phyloP scores from a whole-genome alignment of 2,113 vertebrate species.

The Onychorhynchus coronatus region DNA sequence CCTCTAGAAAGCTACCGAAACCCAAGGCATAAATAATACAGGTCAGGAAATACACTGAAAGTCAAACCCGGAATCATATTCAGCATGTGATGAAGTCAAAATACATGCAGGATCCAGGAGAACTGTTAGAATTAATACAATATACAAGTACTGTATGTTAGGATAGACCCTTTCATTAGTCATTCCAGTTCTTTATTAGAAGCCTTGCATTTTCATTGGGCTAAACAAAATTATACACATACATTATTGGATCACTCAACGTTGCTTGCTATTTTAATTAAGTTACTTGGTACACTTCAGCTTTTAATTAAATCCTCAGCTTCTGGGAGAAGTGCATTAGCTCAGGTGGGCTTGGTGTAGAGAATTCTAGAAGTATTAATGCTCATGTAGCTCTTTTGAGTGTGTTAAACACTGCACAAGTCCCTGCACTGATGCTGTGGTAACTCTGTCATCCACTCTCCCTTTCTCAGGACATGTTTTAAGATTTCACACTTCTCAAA shows the following conservation, averaged over 20 bases:
- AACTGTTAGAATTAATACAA: not conserved
- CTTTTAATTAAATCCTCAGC: slow-evolving; percentile 64
- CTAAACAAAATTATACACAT: not conserved
- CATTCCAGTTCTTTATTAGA: slow-evolving; percentile 39
- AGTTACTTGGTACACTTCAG: slow-evolving; percentile 41
- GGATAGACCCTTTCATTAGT: slow-evolving; percentile 12
- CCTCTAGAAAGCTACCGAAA: slow-evolving; percentile 2
- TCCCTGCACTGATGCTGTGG: not conserved
- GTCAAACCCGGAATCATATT: not conserved
- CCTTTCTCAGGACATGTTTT: not conserved
- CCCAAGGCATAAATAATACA: not conserved
- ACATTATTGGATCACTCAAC: slow-evolving; percentile 24
- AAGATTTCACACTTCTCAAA: not conserved
- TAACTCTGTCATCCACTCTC: not conserved
- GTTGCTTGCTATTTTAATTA: slow-evolving; percentile 64
- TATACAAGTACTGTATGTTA: not conserved
- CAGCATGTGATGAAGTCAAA: not conserved
- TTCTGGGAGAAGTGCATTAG: slow-evolving; percentile 35
- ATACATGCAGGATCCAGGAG: not conserved
- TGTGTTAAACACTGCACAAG: not conserved
- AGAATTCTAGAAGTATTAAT: slow-evolving; percentile 1
- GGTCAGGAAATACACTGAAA: not conserved
- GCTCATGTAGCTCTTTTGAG: not conserved
- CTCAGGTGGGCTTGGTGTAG: not conserved
- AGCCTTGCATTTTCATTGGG: slow-evolving; percentile 46